phyloP scores from a whole-genome alignment of 2,888 invertebrate species.

The Spicauda simplicius region DNA sequence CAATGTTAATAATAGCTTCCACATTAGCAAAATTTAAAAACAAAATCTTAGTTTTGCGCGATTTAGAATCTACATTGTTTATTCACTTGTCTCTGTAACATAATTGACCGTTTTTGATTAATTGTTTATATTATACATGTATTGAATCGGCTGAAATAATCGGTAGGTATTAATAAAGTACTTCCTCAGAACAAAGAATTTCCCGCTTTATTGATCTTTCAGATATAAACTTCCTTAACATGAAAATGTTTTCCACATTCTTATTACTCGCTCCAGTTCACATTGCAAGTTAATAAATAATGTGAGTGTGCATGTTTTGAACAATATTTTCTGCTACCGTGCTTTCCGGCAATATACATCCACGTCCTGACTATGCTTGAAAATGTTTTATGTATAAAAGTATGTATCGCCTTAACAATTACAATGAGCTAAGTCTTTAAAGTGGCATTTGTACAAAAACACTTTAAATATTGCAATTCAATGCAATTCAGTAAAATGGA shows the following conservation, averaged over 20 bases:
- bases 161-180: neutral
- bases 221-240: slow-evolving; percentile 10
- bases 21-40: neutral
- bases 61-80: neutral
- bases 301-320: slow-evolving; percentile 27
- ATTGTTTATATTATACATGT: neutral
- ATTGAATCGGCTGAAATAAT: neutral
- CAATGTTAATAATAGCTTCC: slow-evolving; percentile 4
- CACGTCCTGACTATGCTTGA: neutral
- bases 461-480: no score
- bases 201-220: neutral
- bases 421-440: no score
- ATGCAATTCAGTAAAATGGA: no score
- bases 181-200: no score
- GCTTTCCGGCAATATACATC: slow-evolving; percentile 5
- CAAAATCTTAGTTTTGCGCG: neutral
- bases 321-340: slow-evolving; percentile 22
- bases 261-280: slow-evolving; percentile 18
- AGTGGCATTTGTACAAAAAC: no score
- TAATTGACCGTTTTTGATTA: neutral
- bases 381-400: neutral
- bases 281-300: slow-evolving; percentile 25
- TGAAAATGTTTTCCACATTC: slow-evolving; percentile 17
- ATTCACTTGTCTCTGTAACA: neutral
- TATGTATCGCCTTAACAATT: no score